Conservation (phyloP, 30 jellyfish, hydroid and myxozoan genomes). For the Turritopsis rubra region DNA sequence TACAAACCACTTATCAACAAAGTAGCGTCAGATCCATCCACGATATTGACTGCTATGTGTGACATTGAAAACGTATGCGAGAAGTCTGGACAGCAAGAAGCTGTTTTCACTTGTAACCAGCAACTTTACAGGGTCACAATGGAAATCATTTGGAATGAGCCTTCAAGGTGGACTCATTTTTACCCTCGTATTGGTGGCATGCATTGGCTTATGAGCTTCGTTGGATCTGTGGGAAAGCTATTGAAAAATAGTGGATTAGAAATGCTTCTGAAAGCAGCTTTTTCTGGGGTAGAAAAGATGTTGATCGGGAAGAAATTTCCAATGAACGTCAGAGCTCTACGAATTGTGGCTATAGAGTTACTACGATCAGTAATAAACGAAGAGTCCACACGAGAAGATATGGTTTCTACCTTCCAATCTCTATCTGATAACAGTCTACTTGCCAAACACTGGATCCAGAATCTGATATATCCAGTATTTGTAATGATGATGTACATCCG, state of each 20-base stretch:
- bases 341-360: constrained; percentile 23
- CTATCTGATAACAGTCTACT: constrained; percentile 9
- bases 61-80: constrained; percentile 16
- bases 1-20: constrained; percentile 21
- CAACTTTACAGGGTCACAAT: constrained; percentile 37
- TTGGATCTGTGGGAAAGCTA: constrained; percentile 30
- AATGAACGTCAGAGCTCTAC: constrained; percentile 25
- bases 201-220: constrained; percentile 41
- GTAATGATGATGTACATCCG: constrained; percentile 26
- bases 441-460: constrained; percentile 18
- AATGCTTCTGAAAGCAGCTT: constrained; percentile 1
- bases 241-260: constrained; percentile 23
- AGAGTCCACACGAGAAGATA: neutral
- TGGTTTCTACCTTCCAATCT: neutral
- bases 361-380: neutral
- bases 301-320: constrained; percentile 35
- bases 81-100: constrained; percentile 26
- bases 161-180: constrained; percentile 5
- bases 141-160: constrained; percentile 17
- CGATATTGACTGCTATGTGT: constrained; percentile 28
- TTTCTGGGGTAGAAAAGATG: constrained; percentile 34
- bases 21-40: constrained; percentile 32
- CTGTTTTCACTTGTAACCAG: constrained; percentile 26
- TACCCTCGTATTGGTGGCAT: constrained; percentile 34
- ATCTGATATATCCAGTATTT: constrained; percentile 20